Evolutionary conservation across 92 coral and sea anemone species (phyloP), one percentile per base, ranked within the genome.

Genomic region (Siderastrea radians): DNA sequence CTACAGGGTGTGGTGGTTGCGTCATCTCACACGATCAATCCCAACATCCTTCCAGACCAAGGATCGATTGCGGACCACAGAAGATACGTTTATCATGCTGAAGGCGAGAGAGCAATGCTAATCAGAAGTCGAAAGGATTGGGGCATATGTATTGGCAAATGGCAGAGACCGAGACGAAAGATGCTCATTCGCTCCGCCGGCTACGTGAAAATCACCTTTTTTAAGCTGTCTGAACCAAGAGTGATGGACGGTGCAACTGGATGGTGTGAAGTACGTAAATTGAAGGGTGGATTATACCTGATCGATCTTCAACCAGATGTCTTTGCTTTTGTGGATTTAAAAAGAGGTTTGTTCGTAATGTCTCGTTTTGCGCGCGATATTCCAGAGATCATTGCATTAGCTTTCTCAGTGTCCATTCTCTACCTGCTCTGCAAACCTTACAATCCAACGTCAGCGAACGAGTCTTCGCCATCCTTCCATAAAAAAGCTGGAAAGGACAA

Each of bases 31-130:
- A 78, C 83, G 7, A 14, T 90, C 17, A 78, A 75, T 70, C 50
- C 72, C 13, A 80, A 84, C 44, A 85, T 80, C 14, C 60, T 90
- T n/a, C 93, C 93, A 6, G 83, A 80, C 7, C 69, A 72, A 6
- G 46, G 43, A 26, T 26, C 38, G 38, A 26, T 26, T 26, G 38
- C 38, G 38, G 38, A 26, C 38, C 38, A 26, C 38, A 7, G 49
- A 17, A 75, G 68, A 19, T 74, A 79, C 79, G 44, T 68, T 4
- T 85, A 82, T 8, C 65, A 26, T 6, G 49, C 62, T 58, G 84
- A 90, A 11, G 93, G 93, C 4, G 91, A 89, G n/a, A 84, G 93
- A 19, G 93, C 93, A 52, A 90, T 90, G 91, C 80, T 90, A 16
- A 26, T 26, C 38, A 26, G 38, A 26, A 26, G 38, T 26, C 38